phyloP scores from a whole-genome alignment of 2,797 vertebrate species.

The Adelosebastes latens region DNA sequence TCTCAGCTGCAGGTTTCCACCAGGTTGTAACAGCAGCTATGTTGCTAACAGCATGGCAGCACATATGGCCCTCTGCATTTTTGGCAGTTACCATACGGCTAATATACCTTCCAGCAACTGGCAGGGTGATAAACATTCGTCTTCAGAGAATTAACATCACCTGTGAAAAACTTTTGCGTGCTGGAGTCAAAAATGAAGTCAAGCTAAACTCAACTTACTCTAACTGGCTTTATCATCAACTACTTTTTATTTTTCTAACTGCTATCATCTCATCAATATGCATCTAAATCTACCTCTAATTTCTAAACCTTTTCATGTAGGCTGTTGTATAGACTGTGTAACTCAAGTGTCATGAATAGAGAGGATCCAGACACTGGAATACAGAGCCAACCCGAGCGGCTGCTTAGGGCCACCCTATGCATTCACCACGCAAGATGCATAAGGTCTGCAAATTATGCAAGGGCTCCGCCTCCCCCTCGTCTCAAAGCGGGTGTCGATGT shows the following conservation, averaged over 20 bases:
- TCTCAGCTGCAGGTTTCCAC: conserved; percentile 11
- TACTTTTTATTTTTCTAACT: neutral
- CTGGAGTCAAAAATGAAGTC: neutral
- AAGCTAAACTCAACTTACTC: neutral
- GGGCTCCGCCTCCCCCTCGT: too few species aligned
- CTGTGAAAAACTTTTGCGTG: neutral
- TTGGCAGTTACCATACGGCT: conserved; percentile 23
- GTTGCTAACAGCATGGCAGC: conserved; percentile 18
- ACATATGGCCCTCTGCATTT: conserved; percentile 35
- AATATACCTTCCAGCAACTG: conserved; percentile 23
- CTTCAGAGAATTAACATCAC: conserved; percentile 16
- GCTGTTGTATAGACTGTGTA: neutral
- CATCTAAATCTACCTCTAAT: neutral
- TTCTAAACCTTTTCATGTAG: neutral
- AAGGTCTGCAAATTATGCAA: too few species aligned
- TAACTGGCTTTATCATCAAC: neutral
- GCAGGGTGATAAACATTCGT: neutral
- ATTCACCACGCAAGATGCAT: too few species aligned
- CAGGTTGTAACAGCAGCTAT: conserved; percentile 29
- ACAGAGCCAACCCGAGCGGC: too few species aligned
- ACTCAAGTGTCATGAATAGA: neutral
- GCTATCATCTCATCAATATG: neutral
- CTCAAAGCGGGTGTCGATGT: too few species aligned
- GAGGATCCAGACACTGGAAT: neutral
- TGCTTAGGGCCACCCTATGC: too few species aligned